Evolutionary conservation across 2,113 vertebrate genomes (phyloP).

Genomic region (Catharus minimus): DNA sequence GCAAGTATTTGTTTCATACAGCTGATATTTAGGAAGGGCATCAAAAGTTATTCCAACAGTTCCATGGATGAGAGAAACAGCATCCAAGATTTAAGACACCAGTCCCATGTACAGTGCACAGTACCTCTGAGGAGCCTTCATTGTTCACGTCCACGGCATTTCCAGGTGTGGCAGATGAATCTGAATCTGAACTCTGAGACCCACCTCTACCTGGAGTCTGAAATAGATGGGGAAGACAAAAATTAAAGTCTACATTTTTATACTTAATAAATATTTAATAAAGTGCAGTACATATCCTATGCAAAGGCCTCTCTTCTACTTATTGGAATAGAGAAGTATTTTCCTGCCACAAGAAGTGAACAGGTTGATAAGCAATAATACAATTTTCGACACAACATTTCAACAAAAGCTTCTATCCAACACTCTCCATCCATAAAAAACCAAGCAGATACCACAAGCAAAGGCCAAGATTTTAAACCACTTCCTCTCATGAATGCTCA

Average conservation of each 20-base stretch:
- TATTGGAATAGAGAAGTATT: background rate
- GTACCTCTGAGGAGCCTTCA: conserved; percentile 94
- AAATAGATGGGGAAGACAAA: conserved; percentile 15
- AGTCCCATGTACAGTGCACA: fast-evolving
- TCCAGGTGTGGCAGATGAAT: conserved; percentile 83
- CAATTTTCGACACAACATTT: background rate
- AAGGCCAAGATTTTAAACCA: background rate
- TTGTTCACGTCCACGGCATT: conserved; percentile 85
- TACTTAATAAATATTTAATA: background rate
- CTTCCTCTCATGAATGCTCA: background rate
- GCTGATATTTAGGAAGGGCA: background rate
- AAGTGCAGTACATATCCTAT: background rate
- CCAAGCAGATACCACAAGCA: background rate
- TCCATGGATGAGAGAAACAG: background rate
- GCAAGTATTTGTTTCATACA: background rate
- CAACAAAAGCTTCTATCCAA: background rate
- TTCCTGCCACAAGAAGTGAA: background rate
- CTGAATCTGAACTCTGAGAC: conserved; percentile 91
- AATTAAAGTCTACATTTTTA: background rate
- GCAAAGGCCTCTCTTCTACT: background rate
- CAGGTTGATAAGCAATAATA: background rate
- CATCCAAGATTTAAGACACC: background rate
- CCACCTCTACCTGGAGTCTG: conserved; percentile 96
- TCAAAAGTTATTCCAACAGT: background rate
- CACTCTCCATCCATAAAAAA: background rate